These are phyloP conservation scores for Philopotamus ludificatus DNA, from an alignment of 1,140 invertebrate genomes.

Conservation along the genomic window DNA sequence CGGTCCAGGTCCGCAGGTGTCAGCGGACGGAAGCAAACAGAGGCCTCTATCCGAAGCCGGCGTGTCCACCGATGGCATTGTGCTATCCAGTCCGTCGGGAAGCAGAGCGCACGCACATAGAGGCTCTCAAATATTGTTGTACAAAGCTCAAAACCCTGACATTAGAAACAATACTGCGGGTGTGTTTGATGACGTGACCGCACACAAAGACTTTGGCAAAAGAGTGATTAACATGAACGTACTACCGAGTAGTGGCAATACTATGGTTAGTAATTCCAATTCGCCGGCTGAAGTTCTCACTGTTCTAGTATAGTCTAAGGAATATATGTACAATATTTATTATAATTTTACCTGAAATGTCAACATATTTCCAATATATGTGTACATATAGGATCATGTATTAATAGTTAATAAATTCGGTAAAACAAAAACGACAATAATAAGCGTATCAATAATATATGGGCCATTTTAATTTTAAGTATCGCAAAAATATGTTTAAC, in stretches of 20 bases:
- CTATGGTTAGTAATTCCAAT: constrained; percentile 14
- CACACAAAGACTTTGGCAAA: constrained; percentile 77
- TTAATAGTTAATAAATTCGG: no score
- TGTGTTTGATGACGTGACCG: constrained; percentile 64
- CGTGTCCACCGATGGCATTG: constrained; percentile 57
- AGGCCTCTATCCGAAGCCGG: constrained; percentile 50
- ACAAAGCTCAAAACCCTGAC: constrained; percentile 73
- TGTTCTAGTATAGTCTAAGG: constrained; percentile 46
- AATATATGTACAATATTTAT: constrained; percentile 30
- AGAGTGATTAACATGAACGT: constrained; percentile 56
- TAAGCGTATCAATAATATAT: no score
- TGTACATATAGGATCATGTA: no score
- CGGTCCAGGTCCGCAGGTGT: constrained; percentile 42
- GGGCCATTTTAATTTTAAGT: no score
- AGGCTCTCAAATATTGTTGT: constrained; percentile 64
- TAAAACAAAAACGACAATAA: no score
- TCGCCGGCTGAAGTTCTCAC: constrained; percentile 53
- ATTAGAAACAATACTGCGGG: constrained; percentile 76
- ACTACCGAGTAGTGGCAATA: constrained; percentile 24
- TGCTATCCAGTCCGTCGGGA: constrained; percentile 59
- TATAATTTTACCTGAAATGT: no score
- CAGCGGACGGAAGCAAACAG: constrained; percentile 53
- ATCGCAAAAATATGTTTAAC: no score
- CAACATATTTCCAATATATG: no score
- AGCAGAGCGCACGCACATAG: constrained; percentile 56